Evolutionary conservation across 1,140 invertebrate species (phyloP).

Genomic region (Drosophila setifemur): DNA sequence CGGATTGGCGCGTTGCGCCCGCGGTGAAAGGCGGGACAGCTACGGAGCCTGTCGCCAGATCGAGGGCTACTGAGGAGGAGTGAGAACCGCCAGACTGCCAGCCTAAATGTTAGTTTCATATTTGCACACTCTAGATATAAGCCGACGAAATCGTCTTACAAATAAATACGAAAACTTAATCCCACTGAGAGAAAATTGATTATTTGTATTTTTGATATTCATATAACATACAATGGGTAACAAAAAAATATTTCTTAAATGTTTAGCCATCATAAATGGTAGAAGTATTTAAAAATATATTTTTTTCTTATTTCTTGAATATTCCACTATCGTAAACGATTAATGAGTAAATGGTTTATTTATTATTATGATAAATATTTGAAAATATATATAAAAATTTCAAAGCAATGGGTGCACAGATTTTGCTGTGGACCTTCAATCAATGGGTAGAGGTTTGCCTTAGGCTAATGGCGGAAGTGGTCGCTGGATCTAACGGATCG

Average conservation of each 20-base stretch:
- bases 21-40: conserved; percentile 84
- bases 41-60: conserved; percentile 83
- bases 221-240: too few species aligned
- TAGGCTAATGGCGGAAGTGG: neutral
- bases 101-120: conserved; percentile 47
- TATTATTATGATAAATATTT: neutral
- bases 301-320: too few species aligned
- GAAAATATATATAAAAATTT: too few species aligned
- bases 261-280: too few species aligned
- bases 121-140: conserved; percentile 44
- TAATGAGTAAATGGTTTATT: too few species aligned
- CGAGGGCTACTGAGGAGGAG: conserved; percentile 66
- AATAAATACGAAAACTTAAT: conserved; percentile 17
- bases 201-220: too few species aligned
- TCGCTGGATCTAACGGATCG: conserved; percentile 7
- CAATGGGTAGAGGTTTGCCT: conserved; percentile 2
- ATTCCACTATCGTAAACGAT: too few species aligned
- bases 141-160: conserved; percentile 10
- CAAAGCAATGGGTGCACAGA: too few species aligned
- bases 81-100: conserved; percentile 60
- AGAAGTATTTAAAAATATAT: too few species aligned
- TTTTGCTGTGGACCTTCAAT: neutral
- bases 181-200: neutral
- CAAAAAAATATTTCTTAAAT: too few species aligned
- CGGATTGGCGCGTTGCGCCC: conserved; percentile 85